These are phyloP conservation scores for Eristalis arbustorum DNA, from an alignment of 2,888 invertebrate genomes.

Conservation along the genomic window DNA sequence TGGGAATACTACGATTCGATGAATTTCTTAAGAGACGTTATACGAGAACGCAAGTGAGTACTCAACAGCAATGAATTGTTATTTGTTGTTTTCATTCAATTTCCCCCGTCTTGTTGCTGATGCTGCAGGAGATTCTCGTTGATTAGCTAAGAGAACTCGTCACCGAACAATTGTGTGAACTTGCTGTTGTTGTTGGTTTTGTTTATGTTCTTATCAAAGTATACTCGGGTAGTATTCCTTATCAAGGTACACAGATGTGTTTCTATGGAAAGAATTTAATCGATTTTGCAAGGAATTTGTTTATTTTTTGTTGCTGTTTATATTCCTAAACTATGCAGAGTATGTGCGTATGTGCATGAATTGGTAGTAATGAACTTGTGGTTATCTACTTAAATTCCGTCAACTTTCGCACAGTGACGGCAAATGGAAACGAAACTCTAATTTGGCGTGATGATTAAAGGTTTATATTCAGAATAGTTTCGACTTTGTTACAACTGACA, in stretches of 20 bases:
- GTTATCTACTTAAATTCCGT: background rate
- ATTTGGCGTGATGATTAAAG: background rate
- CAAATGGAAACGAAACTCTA: too few relatives aligned
- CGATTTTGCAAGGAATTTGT: background rate
- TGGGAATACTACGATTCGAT: constrained; percentile 79
- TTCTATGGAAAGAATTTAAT: background rate
- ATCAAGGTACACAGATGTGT: background rate
- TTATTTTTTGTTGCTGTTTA: background rate
- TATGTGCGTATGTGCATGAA: background rate
- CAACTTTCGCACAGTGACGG: background rate
- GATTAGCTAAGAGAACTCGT: background rate
- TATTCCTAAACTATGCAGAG: background rate
- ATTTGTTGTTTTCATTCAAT: background rate
- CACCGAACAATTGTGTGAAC: background rate
- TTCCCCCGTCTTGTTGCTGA: background rate
- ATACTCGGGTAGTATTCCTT: background rate
- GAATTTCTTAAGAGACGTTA: constrained; percentile 78
- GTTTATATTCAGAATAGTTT: too few relatives aligned
- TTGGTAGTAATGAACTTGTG: background rate
- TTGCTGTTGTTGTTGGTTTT: background rate
- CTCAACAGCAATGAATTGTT: background rate
- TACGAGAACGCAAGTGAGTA: constrained; percentile 78
- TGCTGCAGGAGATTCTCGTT: background rate
- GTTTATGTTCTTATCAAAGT: background rate
- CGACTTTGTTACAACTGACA: too few relatives aligned